A percentile compares a stretch with the other conserved stretches of the same genome.
Conservation (phyloP, 2,113 vertebrate species). For the Myrmophylax atrothorax region DNA sequence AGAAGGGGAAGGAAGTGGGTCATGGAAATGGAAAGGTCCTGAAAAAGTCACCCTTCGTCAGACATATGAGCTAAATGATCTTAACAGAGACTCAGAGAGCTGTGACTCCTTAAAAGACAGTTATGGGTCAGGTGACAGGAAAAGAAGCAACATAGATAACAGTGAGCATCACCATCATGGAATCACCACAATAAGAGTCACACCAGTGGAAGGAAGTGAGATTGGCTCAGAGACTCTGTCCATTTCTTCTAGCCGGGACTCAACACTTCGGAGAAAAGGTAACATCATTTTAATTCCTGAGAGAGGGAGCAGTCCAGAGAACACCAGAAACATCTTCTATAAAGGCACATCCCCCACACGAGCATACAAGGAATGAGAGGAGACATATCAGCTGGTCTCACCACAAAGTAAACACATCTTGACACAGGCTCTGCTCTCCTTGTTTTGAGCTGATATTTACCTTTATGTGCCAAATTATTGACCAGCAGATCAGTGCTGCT, state of each 20-base stretch:
- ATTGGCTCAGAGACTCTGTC: slow-evolving; percentile 87
- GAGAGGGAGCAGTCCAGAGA: slow-evolving; percentile 92
- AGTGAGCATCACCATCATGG: slow-evolving; percentile 86
- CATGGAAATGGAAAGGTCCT: slow-evolving; percentile 96
- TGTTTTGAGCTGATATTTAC: slow-evolving; percentile 32
- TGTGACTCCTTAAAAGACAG: slow-evolving; percentile 87
- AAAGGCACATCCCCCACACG: slow-evolving; percentile 92
- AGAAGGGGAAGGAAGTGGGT: slow-evolving; percentile 88
- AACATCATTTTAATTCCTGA: slow-evolving; percentile 95
- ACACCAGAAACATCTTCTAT: slow-evolving; percentile 96
- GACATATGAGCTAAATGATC: slow-evolving; percentile 92
- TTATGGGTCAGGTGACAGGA: slow-evolving; percentile 86
- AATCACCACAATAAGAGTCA: slow-evolving; percentile 91
- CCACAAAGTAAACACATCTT: slow-evolving; percentile 15
- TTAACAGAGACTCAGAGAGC: slow-evolving; percentile 92
- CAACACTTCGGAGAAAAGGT: slow-evolving; percentile 90
- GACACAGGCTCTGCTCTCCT: slow-evolving; percentile 63
- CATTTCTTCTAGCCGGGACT: slow-evolving; percentile 89
- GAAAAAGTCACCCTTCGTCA: slow-evolving; percentile 87
- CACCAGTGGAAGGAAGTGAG: slow-evolving; percentile 88
- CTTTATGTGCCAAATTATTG: slow-evolving; percentile 57
- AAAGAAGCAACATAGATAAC: slow-evolving; percentile 82
- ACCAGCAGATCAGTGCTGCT: slow-evolving; percentile 53
- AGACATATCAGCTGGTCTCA: neutral
- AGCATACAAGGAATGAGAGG: slow-evolving; percentile 86